Conservation (phyloP, 2,797 vertebrate genomes). For the Calcarius lapponicus region DNA sequence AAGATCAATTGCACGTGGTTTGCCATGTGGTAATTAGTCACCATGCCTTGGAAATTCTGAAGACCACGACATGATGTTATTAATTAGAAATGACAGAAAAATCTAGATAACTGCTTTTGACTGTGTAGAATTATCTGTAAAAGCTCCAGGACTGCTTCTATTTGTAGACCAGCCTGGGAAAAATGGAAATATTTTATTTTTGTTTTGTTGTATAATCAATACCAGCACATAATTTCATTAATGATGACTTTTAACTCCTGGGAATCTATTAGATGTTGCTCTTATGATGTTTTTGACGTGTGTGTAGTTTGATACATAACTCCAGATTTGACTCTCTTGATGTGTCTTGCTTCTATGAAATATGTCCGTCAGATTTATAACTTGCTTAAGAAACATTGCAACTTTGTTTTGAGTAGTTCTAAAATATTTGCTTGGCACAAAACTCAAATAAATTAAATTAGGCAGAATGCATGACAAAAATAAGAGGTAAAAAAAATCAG, state of each 20-base stretch:
- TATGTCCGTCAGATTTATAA: neutral
- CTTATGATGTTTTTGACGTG: neutral
- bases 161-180: neutral
- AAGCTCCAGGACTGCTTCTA: neutral
- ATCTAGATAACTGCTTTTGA: neutral
- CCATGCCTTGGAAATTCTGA: neutral
- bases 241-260: neutral
- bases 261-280: neutral
- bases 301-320: neutral
- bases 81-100: slow-evolving; percentile 10
- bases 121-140: neutral
- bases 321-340: neutral
- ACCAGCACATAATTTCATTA: neutral
- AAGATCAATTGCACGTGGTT: neutral
- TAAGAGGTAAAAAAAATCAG: neutral
- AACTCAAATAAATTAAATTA: neutral
- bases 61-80: neutral
- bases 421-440: neutral
- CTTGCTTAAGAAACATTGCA: neutral
- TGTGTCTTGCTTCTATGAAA: neutral
- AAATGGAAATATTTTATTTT: neutral
- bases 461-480: neutral
- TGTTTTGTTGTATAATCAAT: neutral
- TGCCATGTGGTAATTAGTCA: neutral
- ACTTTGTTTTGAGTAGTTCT: neutral